phyloP scores from a whole-genome alignment of 1,140 invertebrate species.

The Coenobita brevimanus region DNA sequence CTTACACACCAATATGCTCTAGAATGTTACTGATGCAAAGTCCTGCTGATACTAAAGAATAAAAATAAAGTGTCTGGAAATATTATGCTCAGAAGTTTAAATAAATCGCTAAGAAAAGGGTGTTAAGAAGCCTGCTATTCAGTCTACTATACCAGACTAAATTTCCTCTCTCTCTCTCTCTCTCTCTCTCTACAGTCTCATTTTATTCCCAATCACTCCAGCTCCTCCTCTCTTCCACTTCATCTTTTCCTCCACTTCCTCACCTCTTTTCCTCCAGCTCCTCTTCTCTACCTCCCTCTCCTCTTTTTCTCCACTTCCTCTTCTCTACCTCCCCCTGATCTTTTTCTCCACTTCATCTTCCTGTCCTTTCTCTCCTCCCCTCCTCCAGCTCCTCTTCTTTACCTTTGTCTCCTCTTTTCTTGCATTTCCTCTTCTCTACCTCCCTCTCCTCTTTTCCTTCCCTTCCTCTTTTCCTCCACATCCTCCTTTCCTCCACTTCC shows the following conservation, averaged over 20 bases:
- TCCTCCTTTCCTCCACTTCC: neutral
- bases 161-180: too few relatives aligned
- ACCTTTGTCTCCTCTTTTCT: neutral
- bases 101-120: too few relatives aligned
- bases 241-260: too few relatives aligned
- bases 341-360: neutral
- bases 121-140: too few relatives aligned
- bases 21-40: too few relatives aligned
- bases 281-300: neutral
- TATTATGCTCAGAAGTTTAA: too few relatives aligned
- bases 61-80: too few relatives aligned
- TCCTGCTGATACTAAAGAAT: too few relatives aligned
- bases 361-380: neutral
- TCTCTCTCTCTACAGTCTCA: neutral
- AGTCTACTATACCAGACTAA: too few relatives aligned
- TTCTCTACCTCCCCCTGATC: neutral
- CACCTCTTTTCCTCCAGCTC: too few relatives aligned
- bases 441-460: neutral
- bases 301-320: neutral
- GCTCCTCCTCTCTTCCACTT: neutral
- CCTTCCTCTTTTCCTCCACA: neutral
- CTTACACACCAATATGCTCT: too few relatives aligned
- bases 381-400: neutral
- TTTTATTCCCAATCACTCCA: neutral
- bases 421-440: neutral